Conservation (phyloP, 2,888 invertebrate species). For the Therioaphis trifolii region DNA sequence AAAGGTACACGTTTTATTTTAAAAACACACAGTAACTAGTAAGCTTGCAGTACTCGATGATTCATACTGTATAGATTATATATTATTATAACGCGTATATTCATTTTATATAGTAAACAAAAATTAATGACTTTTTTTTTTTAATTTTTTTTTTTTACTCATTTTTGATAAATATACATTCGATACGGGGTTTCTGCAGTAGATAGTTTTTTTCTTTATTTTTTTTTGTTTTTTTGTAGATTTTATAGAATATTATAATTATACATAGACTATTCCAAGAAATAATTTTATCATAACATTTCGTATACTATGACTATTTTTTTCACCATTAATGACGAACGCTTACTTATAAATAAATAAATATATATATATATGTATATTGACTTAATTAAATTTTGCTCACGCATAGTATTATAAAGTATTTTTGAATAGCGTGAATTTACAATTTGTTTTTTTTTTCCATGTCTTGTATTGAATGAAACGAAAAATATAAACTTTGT, state of each 20-base stretch:
- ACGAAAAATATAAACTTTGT: not conserved
- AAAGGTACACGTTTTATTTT: not conserved
- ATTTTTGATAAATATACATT: too few species aligned
- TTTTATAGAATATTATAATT: not conserved
- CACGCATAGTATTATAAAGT: conserved; percentile 19
- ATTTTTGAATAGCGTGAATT: conserved; percentile 27
- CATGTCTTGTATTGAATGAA: conserved; percentile 6
- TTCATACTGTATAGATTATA: too few species aligned
- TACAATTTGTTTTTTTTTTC: not conserved
- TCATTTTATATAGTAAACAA: too few species aligned
- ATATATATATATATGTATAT: not conserved
- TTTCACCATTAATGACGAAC: conserved; percentile 1
- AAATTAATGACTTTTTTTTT: too few species aligned
- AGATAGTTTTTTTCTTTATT: too few species aligned
- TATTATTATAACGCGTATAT: too few species aligned
- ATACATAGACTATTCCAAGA: not conserved
- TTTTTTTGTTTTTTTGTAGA: not conserved
- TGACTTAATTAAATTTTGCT: conserved; percentile 30
- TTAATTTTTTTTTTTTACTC: too few species aligned
- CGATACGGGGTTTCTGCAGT: too few species aligned
- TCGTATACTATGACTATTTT: not conserved
- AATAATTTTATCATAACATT: not conserved
- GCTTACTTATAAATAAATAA: too few species aligned
- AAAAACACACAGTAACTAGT: not conserved
- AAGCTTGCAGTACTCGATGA: too few species aligned